These are phyloP conservation scores for Bungarus multicinctus DNA, from an alignment of 2,113 vertebrate genomes.

Conservation along the genomic window DNA sequence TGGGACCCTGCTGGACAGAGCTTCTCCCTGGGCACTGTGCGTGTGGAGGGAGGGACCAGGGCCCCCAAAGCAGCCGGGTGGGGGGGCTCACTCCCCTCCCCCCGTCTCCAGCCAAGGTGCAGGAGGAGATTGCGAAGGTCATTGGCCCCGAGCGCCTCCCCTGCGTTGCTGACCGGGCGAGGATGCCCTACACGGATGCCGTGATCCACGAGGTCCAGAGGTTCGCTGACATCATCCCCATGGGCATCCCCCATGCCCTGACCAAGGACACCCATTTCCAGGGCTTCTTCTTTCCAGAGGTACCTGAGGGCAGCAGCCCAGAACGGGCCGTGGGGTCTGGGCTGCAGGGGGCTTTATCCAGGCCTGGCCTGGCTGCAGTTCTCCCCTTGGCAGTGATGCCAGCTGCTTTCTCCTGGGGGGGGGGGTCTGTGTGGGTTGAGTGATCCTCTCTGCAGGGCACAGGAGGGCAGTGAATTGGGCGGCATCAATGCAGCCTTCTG, in stretches of 20 bases:
- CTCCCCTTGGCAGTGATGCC: not conserved
- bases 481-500: not conserved
- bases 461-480: not conserved
- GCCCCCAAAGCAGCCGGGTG: not conserved
- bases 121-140: slow-evolving; percentile 30
- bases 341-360: not conserved
- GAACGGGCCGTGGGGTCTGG: not conserved
- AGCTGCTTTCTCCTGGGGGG: not conserved
- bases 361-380: not conserved
- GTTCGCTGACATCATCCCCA: slow-evolving; percentile 21
- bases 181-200: slow-evolving; percentile 36
- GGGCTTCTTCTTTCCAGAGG: not conserved
- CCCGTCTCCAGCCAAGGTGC: slow-evolving; percentile 14
- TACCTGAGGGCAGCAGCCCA: not conserved
- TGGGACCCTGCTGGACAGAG: not conserved
- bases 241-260: slow-evolving; percentile 10
- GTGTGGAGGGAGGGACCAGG: not conserved
- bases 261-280: slow-evolving; percentile 14
- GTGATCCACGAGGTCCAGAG: slow-evolving; percentile 40
- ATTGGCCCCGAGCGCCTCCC: slow-evolving; percentile 5
- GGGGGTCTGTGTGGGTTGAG: not conserved
- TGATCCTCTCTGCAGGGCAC: not conserved
- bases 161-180: not conserved
- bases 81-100: no score
- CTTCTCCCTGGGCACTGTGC: not conserved